Evolutionary conservation across 2,113 vertebrate species (phyloP), one percentile per base, ranked within the genome.

Genomic region (Tyrannus savana): DNA sequence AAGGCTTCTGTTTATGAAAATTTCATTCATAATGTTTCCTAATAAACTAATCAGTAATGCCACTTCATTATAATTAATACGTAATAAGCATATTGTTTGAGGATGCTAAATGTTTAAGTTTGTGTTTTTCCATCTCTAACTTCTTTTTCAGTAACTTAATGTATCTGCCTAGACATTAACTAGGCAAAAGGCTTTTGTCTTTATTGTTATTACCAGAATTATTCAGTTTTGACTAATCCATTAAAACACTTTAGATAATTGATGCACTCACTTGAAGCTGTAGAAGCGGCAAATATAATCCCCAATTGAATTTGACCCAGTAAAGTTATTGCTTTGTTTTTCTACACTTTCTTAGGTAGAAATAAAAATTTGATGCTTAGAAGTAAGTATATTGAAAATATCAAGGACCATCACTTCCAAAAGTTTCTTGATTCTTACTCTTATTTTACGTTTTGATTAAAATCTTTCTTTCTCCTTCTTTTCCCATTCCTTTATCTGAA

Each of bases 51-150:
- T 94, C 72, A 91, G 64, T 76, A 91, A 83, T 67, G 64, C 19
- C 16, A 84, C 68, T 92, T 91, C 69, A 53, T 50, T 81, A 76
- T 84, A 95, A 93, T 95, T 96, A 97, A 88, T 84, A 95, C 87
- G 74, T 63, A 89, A 86, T 75, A 95, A 91, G 18, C n/a, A 93
- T 79, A 96, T 74, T 93, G 55, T 97, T 94, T 14, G 14, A 87
- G 72, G 37, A 71, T 84, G 33, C 6, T 88, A 89, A 84, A 92
- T 89, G 56, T 92, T 95, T 79, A 84, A 50, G 22, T 39, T 84
- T 64, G 37, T 66, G 35, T 4, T 84, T 79, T 91, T 67, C n/a
- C 11, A 39, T 49, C 27, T 92, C 58, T 91, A 16, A 27, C 58
- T 71, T 91, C 14, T 87, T 95, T 93, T 93, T 67, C 35, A 62